These are phyloP conservation scores for Pseudocheirus occidentalis DNA, from an alignment of 2,797 vertebrate species.

Conservation along the genomic window DNA sequence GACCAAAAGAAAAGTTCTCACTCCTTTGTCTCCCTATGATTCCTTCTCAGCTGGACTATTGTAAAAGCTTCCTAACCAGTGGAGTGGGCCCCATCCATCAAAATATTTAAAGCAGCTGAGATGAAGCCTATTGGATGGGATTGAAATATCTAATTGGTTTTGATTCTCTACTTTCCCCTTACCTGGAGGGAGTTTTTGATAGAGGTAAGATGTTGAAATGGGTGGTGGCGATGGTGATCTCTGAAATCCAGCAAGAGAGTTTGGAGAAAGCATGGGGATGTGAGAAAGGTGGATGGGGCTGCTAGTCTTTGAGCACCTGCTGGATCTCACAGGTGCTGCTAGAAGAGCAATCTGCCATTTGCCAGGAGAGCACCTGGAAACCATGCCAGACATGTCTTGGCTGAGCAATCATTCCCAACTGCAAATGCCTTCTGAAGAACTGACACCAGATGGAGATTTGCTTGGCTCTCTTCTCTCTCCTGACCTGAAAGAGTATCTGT, in stretches of 20 bases:
- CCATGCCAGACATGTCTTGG: not conserved
- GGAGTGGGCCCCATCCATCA: not conserved
- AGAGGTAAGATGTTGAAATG: not conserved
- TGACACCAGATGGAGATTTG: not conserved
- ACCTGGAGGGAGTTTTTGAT: not conserved
- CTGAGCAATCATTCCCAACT: not conserved
- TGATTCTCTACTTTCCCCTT: not conserved
- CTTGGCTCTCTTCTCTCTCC: not conserved
- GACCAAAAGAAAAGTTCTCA: not conserved
- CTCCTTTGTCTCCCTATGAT: not conserved
- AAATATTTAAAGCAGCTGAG: not conserved
- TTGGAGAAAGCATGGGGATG: not conserved
- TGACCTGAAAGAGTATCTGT: not conserved
- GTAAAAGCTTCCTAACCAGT: not conserved
- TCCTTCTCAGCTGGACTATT: not conserved
- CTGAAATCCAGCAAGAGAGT: not conserved
- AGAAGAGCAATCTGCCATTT: not conserved
- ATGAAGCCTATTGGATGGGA: not conserved
- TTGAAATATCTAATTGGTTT: not conserved
- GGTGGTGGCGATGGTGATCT: not conserved
- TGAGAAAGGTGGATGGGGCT: not conserved
- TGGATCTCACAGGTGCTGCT: not conserved
- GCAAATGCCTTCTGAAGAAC: not conserved
- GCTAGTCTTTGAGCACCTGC: not conserved
- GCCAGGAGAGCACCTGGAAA: not conserved